Conservation (phyloP, 2,888 invertebrate genomes). For the Caenorhabditis becei region DNA sequence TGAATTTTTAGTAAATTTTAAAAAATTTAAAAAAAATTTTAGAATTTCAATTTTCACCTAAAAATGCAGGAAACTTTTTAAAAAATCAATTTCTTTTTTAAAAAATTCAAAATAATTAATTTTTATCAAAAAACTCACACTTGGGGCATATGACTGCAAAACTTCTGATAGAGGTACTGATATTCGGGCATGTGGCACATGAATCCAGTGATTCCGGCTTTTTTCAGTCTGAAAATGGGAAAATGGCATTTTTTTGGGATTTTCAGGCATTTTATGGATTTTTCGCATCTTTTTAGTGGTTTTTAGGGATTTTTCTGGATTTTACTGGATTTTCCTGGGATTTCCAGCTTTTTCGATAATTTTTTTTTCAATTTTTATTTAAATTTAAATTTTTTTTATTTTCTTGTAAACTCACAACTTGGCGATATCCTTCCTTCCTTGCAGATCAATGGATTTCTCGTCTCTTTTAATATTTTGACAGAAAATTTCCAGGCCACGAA, state of each 20-base stretch:
- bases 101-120: no score
- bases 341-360: not conserved
- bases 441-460: not conserved
- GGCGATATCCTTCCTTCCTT: not conserved
- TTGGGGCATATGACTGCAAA: not conserved
- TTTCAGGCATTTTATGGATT: not conserved
- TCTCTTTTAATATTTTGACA: slow-evolving; percentile 1
- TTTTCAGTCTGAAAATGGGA: slow-evolving; percentile 16
- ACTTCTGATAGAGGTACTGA: not conserved
- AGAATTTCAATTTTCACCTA: no score
- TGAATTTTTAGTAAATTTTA: not conserved
- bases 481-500: not conserved
- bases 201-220: slow-evolving; percentile 43
- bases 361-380: slow-evolving; percentile 5
- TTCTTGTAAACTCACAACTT: not conserved
- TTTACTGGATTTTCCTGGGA: not conserved
- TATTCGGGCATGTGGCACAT: slow-evolving; percentile 18
- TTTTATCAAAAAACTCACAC: slow-evolving; percentile 28
- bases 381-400: not conserved
- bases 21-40: not conserved
- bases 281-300: no score
- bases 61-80: no score
- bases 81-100: no score
- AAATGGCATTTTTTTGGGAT: not conserved
- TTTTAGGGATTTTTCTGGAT: not conserved